phyloP scores from a whole-genome alignment of 2,113 vertebrate species.

The Opisthocomus hoazin region DNA sequence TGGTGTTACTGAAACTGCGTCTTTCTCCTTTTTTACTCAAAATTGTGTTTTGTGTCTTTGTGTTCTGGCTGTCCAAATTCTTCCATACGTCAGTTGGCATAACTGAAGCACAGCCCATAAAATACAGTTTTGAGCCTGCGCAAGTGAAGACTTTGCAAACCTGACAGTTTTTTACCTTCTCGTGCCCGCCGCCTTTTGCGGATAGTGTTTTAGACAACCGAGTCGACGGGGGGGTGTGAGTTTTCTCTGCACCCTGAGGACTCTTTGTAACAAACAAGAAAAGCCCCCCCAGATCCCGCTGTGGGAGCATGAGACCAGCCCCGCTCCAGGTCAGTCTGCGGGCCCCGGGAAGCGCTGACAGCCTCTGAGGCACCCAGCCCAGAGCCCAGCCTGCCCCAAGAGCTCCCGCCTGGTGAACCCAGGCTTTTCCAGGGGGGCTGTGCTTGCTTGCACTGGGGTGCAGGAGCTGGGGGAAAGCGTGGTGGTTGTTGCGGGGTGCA shows the following conservation, averaged over 20 bases:
- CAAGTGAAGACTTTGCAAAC: neutral
- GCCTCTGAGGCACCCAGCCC: neutral
- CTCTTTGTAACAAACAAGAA: neutral
- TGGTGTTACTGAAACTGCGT: neutral
- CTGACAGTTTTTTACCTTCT: neutral
- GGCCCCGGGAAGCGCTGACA: rapidly evolving
- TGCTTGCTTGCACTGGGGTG: neutral
- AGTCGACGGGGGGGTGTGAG: rapidly evolving
- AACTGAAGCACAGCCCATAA: neutral
- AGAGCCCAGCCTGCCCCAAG: neutral
- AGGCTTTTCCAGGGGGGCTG: neutral
- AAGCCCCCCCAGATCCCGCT: neutral
- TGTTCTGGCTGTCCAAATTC: neutral
- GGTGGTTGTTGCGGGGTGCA: neutral
- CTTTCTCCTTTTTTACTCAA: neutral
- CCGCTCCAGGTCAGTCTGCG: neutral
- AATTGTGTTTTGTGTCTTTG: neutral
- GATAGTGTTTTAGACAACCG: neutral
- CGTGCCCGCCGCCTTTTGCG: neutral
- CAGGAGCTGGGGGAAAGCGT: neutral
- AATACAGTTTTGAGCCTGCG: neutral
- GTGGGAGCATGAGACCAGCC: neutral
- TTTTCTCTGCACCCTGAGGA: neutral
- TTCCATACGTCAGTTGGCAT: neutral
- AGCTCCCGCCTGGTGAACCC: neutral